phyloP scores from a whole-genome alignment of 2,113 vertebrate genomes.

The Dendrocopos noguchii region DNA sequence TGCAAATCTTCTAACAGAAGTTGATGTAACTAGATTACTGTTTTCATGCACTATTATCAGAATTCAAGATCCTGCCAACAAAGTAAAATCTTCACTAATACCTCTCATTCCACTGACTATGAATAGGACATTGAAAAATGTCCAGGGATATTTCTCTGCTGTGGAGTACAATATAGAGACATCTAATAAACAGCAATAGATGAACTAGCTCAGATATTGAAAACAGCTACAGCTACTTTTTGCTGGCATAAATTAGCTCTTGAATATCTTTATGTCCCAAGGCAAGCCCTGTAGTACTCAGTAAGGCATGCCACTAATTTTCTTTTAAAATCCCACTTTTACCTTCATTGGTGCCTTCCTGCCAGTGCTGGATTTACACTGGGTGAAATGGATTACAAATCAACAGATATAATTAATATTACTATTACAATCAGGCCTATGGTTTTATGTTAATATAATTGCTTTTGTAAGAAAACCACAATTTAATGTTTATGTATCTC shows the following conservation, averaged over 20 bases:
- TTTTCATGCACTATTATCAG: not conserved
- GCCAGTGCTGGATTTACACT: not conserved
- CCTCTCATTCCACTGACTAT: not conserved
- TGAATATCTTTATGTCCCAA: not conserved
- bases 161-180: not conserved
- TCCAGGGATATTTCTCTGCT: not conserved
- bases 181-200: not conserved
- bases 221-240: not conserved
- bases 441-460: not conserved
- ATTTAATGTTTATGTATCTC: not conserved
- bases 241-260: not conserved
- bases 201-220: not conserved
- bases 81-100: not conserved
- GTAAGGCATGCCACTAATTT: not conserved
- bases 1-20: slow-evolving; percentile 12
- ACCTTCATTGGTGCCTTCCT: not conserved
- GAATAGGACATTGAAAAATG: not conserved
- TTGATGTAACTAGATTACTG: not conserved
- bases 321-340: not conserved
- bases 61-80: not conserved
- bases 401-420: not conserved
- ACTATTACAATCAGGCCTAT: not conserved
- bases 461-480: not conserved
- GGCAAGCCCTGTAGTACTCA: not conserved
- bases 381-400: not conserved